A percentile compares a stretch with the other conserved stretches of the same genome.
Conservation (phyloP, 1,140 invertebrate species). For the Drosophila nannoptera region DNA sequence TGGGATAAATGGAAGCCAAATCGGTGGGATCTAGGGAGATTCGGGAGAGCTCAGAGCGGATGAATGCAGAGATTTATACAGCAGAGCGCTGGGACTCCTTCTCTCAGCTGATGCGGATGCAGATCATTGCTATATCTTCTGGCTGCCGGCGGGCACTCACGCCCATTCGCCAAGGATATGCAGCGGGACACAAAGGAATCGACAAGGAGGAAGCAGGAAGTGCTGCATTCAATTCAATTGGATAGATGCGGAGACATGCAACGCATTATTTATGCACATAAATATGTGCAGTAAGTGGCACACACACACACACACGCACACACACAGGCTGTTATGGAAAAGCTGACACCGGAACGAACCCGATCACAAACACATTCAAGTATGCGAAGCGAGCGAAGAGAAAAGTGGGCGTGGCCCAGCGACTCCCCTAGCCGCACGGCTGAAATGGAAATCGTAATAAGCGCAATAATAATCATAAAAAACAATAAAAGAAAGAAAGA, state of each 20-base stretch:
- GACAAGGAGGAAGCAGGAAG: background rate
- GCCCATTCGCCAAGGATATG: no score
- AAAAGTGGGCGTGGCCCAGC: constrained; percentile 50
- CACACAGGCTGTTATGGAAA: constrained; percentile 62
- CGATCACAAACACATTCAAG: constrained; percentile 7
- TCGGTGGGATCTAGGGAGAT: no score
- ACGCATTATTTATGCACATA: constrained; percentile 15
- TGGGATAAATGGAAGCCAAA: no score
- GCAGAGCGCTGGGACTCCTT: no score
- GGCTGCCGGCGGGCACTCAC: no score
- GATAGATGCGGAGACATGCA: constrained; percentile 6
- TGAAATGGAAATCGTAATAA: constrained; percentile 72
- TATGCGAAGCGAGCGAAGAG: constrained; percentile 26
- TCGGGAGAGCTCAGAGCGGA: no score
- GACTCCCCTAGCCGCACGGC: constrained; percentile 61
- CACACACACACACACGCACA: background rate
- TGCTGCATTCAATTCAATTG: constrained; percentile 24
- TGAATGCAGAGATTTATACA: no score
- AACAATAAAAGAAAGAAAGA: constrained; percentile 47
- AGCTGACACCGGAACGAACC: constrained; percentile 69
- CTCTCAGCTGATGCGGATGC: no score
- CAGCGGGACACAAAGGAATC: background rate
- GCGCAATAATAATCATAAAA: constrained; percentile 71
- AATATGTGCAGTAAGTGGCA: background rate
- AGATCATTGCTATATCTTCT: no score